A percentile compares a stretch with the other conserved stretches of the same genome.
Evolutionary conservation across 2,113 vertebrate genomes (phyloP).

Genomic region (Oreamnos americanus): DNA sequence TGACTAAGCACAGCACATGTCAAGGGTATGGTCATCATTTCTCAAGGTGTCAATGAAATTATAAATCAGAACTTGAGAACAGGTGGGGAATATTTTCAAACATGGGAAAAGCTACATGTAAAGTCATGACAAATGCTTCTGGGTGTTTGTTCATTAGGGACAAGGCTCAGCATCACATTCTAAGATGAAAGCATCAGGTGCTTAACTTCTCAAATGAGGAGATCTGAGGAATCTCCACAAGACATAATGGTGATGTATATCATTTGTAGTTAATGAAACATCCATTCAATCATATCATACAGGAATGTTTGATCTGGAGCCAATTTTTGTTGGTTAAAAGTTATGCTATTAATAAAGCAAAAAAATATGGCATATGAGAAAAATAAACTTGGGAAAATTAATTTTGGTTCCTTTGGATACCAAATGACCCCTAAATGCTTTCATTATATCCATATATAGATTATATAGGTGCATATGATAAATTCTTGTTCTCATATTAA

Average conservation of each 20-base stretch:
- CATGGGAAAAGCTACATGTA: background rate
- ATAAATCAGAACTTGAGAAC: background rate
- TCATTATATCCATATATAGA: constrained; percentile 2
- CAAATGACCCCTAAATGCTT: constrained; percentile 17
- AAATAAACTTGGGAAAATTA: background rate
- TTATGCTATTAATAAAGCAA: background rate
- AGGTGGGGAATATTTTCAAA: background rate
- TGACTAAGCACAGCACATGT: background rate
- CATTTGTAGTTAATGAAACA: background rate
- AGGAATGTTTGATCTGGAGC: background rate
- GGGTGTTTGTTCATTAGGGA: background rate
- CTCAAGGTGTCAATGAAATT: constrained; percentile 9
- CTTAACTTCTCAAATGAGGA: background rate
- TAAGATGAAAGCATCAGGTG: background rate
- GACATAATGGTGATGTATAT: background rate
- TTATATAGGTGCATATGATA: background rate
- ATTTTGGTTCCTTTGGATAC: constrained; percentile 20
- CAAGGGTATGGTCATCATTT: background rate
- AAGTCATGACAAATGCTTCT: background rate
- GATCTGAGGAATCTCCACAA: background rate
- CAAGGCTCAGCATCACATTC: background rate
- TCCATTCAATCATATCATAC: background rate
- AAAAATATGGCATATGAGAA: background rate
- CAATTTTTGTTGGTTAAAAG: constrained; percentile 9
- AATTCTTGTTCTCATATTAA: background rate